Evolutionary conservation across 2,888 invertebrate genomes (phyloP).

Genomic region (Chymomyza fuscimana): DNA sequence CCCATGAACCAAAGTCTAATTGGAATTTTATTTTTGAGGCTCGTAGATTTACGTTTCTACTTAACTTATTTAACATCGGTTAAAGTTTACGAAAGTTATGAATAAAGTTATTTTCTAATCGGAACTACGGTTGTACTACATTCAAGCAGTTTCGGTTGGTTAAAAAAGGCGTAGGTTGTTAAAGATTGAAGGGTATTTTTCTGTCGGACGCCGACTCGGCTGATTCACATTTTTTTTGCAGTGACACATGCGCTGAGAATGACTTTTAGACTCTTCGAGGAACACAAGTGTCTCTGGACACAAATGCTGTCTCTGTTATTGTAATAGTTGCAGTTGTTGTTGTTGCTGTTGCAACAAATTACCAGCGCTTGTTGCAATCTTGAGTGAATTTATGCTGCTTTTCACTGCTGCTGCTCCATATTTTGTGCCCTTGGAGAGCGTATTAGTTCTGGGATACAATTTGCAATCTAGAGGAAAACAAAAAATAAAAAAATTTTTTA

Average conservation of each 20-base stretch:
- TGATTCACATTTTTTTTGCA: constrained; percentile 19
- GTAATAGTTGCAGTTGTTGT: constrained; percentile 16
- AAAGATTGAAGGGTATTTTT: too few relatives aligned
- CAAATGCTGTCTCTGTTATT: constrained; percentile 54
- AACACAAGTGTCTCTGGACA: constrained; percentile 41
- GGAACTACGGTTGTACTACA: too few relatives aligned
- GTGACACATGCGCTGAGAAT: constrained; percentile 43
- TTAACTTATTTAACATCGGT: too few relatives aligned
- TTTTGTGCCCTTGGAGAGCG: constrained; percentile 21
- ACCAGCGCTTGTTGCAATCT: constrained; percentile 60
- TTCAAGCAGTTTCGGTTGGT: too few relatives aligned
- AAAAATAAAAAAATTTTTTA: not conserved
- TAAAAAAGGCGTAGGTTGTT: too few relatives aligned
- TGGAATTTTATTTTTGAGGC: too few relatives aligned
- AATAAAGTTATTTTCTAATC: too few relatives aligned
- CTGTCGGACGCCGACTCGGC: too few relatives aligned
- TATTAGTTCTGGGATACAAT: not conserved
- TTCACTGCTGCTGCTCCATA: constrained; percentile 18
- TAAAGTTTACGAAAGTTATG: too few relatives aligned
- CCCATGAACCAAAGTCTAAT: too few relatives aligned
- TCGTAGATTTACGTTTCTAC: too few relatives aligned
- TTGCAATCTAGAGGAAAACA: too few relatives aligned
- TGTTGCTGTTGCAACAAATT: constrained; percentile 27
- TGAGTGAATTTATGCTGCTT: constrained; percentile 65
- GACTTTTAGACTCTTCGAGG: constrained; percentile 33